These are phyloP conservation scores for Alosa alosa DNA, from an alignment of 2,113 vertebrate species.

Conservation along the genomic window DNA sequence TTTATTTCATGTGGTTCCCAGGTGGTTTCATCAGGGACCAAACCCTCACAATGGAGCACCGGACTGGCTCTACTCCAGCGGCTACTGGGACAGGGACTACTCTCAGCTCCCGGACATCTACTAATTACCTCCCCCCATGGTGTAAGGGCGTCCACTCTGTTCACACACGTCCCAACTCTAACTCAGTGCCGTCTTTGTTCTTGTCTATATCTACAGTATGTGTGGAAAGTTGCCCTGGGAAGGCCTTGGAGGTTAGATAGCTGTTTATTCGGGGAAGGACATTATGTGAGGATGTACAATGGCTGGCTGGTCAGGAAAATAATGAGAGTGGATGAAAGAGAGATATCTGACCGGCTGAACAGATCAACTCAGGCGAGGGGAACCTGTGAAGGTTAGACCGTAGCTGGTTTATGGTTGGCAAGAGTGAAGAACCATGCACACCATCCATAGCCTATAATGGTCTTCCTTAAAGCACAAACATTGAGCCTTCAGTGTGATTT, in stretches of 20 bases:
- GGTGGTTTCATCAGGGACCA: conserved; percentile 93
- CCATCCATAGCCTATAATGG: conserved; percentile 6
- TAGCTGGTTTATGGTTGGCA: neutral
- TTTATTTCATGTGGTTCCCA: conserved; percentile 58
- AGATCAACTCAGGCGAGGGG: neutral
- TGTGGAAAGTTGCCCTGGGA: neutral
- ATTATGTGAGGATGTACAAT: no score
- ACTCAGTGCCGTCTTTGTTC: neutral
- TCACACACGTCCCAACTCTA: neutral
- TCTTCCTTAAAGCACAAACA: conserved; percentile 55
- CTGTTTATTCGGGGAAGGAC: neutral
- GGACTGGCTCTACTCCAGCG: conserved; percentile 93
- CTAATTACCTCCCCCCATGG: conserved; percentile 61
- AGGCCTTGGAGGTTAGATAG: neutral
- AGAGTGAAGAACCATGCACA: conserved; percentile 22
- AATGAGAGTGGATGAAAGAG: neutral
- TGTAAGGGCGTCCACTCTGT: neutral
- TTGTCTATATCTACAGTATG: neutral
- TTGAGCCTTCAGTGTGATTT: conserved; percentile 15
- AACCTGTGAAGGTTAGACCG: neutral
- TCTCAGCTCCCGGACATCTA: conserved; percentile 91
- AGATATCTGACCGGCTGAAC: neutral
- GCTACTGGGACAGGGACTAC: conserved; percentile 97
- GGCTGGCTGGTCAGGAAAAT: no score
- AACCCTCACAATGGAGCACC: conserved; percentile 90